Percentiles rank a stretch among this genome's conserved stretches.
These are phyloP conservation scores for Alosa alosa DNA, from an alignment of 2,113 vertebrate species.

Conservation along the genomic window DNA sequence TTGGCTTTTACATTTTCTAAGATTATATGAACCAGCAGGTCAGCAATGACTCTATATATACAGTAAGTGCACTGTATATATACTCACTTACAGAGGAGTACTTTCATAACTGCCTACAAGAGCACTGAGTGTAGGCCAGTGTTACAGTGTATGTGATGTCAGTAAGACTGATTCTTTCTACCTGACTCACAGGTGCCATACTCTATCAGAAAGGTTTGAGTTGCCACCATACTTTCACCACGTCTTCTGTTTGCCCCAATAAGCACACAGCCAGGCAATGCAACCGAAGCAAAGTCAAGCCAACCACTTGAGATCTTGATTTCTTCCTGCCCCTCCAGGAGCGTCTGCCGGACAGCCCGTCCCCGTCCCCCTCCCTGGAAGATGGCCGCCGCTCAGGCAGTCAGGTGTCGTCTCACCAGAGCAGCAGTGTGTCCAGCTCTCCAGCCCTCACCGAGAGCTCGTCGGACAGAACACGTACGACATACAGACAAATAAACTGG, in stretches of 20 bases:
- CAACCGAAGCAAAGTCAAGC: too few species aligned
- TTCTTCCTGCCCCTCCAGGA: constrained; percentile 70
- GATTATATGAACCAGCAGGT: background rate
- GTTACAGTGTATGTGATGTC: background rate
- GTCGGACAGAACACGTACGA: constrained; percentile 88
- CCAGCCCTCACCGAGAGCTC: constrained; percentile 89
- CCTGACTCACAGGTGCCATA: background rate
- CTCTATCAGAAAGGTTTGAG: background rate
- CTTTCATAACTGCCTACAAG: background rate
- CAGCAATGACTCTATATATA: background rate
- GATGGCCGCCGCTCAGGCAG: constrained; percentile 89
- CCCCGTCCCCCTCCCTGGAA: constrained; percentile 90
- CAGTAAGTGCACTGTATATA: background rate
- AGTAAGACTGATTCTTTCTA: background rate
- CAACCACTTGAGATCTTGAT: background rate
- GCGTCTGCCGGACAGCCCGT: constrained; percentile 89
- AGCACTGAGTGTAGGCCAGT: background rate
- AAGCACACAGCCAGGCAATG: too few species aligned
- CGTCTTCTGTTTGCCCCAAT: too few species aligned
- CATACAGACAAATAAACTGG: background rate
- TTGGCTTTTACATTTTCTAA: background rate
- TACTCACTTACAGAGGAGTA: background rate
- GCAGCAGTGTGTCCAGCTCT: constrained; percentile 95
- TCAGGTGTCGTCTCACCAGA: constrained; percentile 86
- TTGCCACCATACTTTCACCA: background rate